Evolutionary conservation across 53 echinoderm and acorn worm genomes (phyloP), one percentile per base, ranked within the genome.

Genomic region (Crossaster papposus): DNA sequence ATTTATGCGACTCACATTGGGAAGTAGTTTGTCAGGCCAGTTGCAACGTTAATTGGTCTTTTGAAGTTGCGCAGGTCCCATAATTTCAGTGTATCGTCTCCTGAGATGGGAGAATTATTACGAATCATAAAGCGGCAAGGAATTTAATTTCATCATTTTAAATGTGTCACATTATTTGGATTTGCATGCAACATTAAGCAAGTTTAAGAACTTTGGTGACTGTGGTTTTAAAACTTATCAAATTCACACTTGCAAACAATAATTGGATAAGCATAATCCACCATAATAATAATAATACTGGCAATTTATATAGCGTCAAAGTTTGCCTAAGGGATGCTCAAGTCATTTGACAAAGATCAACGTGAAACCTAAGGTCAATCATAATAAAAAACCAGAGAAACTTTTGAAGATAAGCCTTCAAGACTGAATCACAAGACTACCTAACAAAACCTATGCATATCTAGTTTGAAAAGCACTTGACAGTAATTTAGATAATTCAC

Each of bases 41-140:
- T 89, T 35, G 91, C 94, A 23, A 95, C 95, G 81, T 94, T 95
- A 7, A 97, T 26, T 2, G 97, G 93, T 79, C 95, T 90, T 91
- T 95, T 94, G 91, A 97, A 97, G 79, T 95, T 97, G 34, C 97
- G 87, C 7, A 97, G 50, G 86, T 97, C 97, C 97, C 97, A 97
- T 11, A 93, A 80, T 80, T 97, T 97, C 85, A 95, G 32, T 12
- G 95, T 97, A 76, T 95, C 97, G 80, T 97, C 97, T 34, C 95
- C 95, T 95, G 73, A 82, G 51, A 81, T 0, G 22, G 29, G 53
- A 91, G n/a, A 36, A 65, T 22, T 29, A 7, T 72, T n/a, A 72
- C 2, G 22, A 7, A 14, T 53, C 20, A 15, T 20, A 23, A n/a
- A 82, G 3, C 22, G 62, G 22, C 22, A 58, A 2, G 3, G 58